Evolutionary conservation across 2,888 invertebrate species (phyloP).

Genomic region (Cephus nigrinus): DNA sequence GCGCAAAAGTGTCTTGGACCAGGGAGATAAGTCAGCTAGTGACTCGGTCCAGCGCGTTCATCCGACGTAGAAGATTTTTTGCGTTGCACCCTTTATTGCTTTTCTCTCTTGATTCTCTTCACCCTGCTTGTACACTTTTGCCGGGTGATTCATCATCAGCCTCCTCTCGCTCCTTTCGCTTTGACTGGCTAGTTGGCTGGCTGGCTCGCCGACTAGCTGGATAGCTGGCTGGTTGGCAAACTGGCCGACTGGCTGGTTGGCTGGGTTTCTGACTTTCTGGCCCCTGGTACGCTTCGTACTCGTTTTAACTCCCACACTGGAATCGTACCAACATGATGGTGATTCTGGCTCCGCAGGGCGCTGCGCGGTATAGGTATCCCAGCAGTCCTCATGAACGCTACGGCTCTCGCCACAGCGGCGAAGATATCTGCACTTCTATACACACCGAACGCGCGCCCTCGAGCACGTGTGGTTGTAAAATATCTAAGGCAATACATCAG

Average conservation of each 20-base stretch:
- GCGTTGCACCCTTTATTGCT: conserved; percentile 31
- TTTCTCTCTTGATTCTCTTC: conserved; percentile 34
- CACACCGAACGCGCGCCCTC: conserved; percentile 26
- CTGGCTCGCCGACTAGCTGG: conserved; percentile 20
- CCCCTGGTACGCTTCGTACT: conserved; percentile 28
- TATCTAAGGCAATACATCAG: conserved; percentile 56
- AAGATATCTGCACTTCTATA: conserved; percentile 34
- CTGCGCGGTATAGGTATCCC: conserved; percentile 20
- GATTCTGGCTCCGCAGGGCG: conserved; percentile 43
- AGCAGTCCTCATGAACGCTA: conserved; percentile 17
- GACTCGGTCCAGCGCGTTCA: conserved; percentile 63
- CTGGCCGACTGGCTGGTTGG: conserved; percentile 22
- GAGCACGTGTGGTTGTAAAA: conserved; percentile 47
- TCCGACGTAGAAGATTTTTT: conserved; percentile 24
- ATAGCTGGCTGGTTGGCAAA: conserved; percentile 21
- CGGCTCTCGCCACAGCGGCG: conserved; percentile 10
- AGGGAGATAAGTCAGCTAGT: conserved; percentile 60
- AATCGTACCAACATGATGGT: conserved; percentile 46
- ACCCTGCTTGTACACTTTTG: conserved; percentile 37
- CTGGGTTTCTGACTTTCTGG: conserved; percentile 28
- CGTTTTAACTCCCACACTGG: conserved; percentile 48
- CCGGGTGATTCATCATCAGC: conserved; percentile 59
- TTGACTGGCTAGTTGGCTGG: conserved; percentile 28
- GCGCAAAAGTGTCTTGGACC: not conserved
- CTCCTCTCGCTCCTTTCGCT: conserved; percentile 43